These are phyloP conservation scores for Apeira syringaria DNA, from an alignment of 2,888 invertebrate genomes.

Conservation along the genomic window DNA sequence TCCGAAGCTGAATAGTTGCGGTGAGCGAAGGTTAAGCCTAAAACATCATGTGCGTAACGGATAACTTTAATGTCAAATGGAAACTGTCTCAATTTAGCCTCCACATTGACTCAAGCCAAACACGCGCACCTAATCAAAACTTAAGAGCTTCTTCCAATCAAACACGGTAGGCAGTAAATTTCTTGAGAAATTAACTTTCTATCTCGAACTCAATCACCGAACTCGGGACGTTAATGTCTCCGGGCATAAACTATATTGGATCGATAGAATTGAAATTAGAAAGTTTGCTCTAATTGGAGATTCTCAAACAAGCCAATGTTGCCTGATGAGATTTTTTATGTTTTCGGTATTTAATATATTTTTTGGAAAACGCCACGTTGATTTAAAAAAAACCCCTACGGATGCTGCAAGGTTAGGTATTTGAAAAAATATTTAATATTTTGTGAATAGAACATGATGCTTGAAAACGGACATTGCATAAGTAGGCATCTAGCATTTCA, in stretches of 20 bases:
- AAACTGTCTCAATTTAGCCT: conserved; percentile 18
- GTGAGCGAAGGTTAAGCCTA: too few species aligned
- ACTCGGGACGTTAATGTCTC: conserved; percentile 36
- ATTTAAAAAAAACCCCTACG: too few species aligned
- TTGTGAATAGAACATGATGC: too few species aligned
- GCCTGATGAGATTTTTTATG: conserved; percentile 4
- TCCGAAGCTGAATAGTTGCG: too few species aligned
- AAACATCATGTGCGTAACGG: too few species aligned
- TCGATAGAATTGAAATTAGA: conserved; percentile 68
- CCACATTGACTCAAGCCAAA: conserved; percentile 27
- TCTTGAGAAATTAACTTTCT: conserved; percentile 36
- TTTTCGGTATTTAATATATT: too few species aligned
- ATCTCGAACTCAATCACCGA: conserved; percentile 38
- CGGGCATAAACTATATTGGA: conserved; percentile 44
- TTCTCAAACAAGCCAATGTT: conserved; percentile 42
- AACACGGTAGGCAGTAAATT: conserved; percentile 35
- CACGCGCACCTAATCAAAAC: conserved; percentile 38
- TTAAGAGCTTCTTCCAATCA: conserved; percentile 36
- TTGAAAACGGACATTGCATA: too few species aligned
- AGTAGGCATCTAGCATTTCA: too few species aligned
- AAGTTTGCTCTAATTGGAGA: conserved; percentile 76
- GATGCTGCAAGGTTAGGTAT: too few species aligned
- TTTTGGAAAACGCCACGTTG: too few species aligned
- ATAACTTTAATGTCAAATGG: conserved; percentile 2
- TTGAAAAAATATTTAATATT: too few species aligned